These are phyloP conservation scores for Drosophila bipectinata DNA, from an alignment of 1,140 invertebrate genomes.

Conservation along the genomic window DNA sequence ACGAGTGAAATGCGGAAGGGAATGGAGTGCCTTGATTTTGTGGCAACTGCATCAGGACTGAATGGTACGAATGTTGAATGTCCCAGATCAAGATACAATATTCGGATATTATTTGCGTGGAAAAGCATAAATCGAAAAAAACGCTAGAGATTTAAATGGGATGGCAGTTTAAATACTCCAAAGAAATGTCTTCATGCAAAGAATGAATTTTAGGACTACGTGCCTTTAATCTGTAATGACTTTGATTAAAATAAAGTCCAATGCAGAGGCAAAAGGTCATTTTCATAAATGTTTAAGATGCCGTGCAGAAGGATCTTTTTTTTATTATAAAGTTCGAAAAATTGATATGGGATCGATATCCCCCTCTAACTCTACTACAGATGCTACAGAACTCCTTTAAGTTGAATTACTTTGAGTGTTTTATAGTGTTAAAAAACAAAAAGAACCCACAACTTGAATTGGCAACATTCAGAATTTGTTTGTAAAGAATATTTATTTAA, in stretches of 20 bases:
- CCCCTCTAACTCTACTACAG: too few relatives aligned
- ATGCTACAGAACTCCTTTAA: too few relatives aligned
- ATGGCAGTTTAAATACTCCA: not conserved
- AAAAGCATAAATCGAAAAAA: constrained; percentile 22
- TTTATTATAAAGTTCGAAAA: too few relatives aligned
- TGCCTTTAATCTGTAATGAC: not conserved
- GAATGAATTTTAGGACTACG: not conserved
- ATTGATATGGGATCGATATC: too few relatives aligned
- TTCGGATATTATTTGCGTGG: constrained; percentile 24
- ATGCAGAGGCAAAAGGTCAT: too few relatives aligned
- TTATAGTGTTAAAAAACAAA: too few relatives aligned
- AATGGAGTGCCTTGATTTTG: constrained; percentile 23
- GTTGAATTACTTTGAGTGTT: too few relatives aligned
- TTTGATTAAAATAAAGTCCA: not conserved
- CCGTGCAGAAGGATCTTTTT: too few relatives aligned
- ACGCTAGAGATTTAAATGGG: constrained; percentile 3
- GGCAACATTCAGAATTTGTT: too few relatives aligned
- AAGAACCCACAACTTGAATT: too few relatives aligned
- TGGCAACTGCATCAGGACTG: constrained; percentile 26
- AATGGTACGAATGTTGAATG: constrained; percentile 28
- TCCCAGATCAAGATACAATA: constrained; percentile 39
- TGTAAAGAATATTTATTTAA: too few relatives aligned
- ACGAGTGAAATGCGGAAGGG: not conserved
- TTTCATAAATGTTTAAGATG: too few relatives aligned
- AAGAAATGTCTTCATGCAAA: not conserved